Percentiles rank a stretch among this genome's conserved stretches.
phyloP scores from a whole-genome alignment of 2,888 invertebrate species.

The Coelinius sp. region DNA sequence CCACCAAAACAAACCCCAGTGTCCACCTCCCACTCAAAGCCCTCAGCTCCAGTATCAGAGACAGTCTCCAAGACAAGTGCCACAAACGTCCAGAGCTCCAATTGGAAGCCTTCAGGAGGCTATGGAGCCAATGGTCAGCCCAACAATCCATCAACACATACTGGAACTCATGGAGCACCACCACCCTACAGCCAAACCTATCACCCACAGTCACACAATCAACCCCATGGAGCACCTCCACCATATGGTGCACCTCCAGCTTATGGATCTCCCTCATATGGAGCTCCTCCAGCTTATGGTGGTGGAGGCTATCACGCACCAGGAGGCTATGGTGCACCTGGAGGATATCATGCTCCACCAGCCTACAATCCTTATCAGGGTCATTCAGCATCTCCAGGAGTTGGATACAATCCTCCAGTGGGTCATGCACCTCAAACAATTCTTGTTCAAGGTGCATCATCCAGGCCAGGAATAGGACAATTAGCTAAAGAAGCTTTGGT shows the following conservation, averaged over 20 bases:
- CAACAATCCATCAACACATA: constrained; percentile 41
- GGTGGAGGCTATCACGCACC: not conserved
- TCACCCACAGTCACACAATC: constrained; percentile 35
- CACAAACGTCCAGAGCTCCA: constrained; percentile 59
- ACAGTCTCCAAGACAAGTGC: constrained; percentile 58
- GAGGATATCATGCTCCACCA: constrained; percentile 45
- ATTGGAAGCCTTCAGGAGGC: constrained; percentile 49
- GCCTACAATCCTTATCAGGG: constrained; percentile 50
- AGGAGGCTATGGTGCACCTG: constrained; percentile 41
- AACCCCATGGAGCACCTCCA: constrained; percentile 28
- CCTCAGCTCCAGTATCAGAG: constrained; percentile 60
- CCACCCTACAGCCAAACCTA: constrained; percentile 31
- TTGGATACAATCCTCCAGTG: constrained; percentile 51
- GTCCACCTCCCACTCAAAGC: constrained; percentile 49
- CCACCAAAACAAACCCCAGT: constrained; percentile 51
- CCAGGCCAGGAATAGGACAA: constrained; percentile 66
- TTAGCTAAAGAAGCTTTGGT: constrained; percentile 68
- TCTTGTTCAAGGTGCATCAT: constrained; percentile 54
- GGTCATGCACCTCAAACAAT: constrained; percentile 60
- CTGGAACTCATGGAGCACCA: constrained; percentile 31
- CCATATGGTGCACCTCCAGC: constrained; percentile 31
- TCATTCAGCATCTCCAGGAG: constrained; percentile 41
- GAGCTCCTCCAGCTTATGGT: constrained; percentile 25
- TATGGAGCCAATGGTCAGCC: constrained; percentile 52
- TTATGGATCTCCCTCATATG: constrained; percentile 48